These are phyloP conservation scores for Nothoprocta pentlandii DNA, from an alignment of 2,113 vertebrate species.

Conservation along the genomic window DNA sequence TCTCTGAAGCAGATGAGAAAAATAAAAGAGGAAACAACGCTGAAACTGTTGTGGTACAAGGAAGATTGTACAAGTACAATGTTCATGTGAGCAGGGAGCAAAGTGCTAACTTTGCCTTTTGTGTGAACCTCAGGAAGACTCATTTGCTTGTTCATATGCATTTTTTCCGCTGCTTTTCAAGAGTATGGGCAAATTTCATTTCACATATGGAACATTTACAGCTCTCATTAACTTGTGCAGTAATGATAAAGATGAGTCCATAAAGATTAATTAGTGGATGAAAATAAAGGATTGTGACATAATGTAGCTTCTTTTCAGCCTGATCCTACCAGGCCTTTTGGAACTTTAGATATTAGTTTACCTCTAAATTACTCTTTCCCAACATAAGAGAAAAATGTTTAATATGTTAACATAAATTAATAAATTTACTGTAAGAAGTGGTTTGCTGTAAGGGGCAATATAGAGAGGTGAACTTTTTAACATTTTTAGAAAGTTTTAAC, in stretches of 20 bases:
- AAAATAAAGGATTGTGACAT: not conserved
- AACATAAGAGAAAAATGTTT: not conserved
- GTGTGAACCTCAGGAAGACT: not conserved
- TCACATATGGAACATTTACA: not conserved
- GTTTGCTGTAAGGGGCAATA: not conserved
- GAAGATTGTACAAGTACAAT: not conserved
- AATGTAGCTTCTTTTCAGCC: not conserved
- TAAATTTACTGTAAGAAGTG: not conserved
- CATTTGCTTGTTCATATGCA: not conserved
- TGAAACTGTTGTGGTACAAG: rapidly evolving
- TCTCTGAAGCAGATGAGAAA: not conserved
- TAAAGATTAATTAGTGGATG: not conserved
- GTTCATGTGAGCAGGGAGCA: rapidly evolving
- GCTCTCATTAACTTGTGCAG: not conserved
- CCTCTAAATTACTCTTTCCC: not conserved
- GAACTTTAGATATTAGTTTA: not conserved
- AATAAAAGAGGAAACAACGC: not conserved
- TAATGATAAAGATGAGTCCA: not conserved
- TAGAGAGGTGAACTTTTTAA: not conserved
- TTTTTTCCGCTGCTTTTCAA: not conserved
- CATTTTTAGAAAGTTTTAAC: not conserved
- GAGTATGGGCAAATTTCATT: not conserved
- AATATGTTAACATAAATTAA: not conserved
- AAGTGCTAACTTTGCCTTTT: not conserved
- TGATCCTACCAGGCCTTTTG: not conserved